Percentiles rank a stretch among this genome's conserved stretches.
Evolutionary conservation across 2,888 invertebrate genomes (phyloP).

Genomic region (Catocala fraxini): DNA sequence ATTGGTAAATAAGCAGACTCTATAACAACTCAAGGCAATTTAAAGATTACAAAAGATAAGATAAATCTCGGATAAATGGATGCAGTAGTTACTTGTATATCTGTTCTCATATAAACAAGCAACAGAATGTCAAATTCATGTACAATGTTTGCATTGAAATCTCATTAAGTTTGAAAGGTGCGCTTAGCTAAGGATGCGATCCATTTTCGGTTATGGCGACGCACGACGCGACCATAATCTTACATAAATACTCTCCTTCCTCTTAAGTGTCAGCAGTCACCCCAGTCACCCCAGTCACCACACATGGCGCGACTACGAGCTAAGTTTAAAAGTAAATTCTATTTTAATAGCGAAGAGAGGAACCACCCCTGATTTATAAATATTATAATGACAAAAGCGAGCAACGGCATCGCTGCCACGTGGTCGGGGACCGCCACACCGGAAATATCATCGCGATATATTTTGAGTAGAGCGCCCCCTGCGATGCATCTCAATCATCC

Average conservation of each 20-base stretch:
- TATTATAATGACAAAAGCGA: slow-evolving; percentile 61
- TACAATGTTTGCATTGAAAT: no score
- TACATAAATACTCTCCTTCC: slow-evolving; percentile 37
- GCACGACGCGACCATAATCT: slow-evolving; percentile 30
- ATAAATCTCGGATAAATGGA: no score
- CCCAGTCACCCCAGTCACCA: slow-evolving; percentile 33
- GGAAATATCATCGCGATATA: slow-evolving; percentile 80
- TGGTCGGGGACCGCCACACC: slow-evolving; percentile 64
- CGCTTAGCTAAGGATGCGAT: slow-evolving; percentile 3
- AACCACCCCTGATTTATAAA: slow-evolving; percentile 56
- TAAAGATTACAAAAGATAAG: neutral
- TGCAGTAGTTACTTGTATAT: no score
- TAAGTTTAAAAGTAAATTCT: slow-evolving; percentile 41
- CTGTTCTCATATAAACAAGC: no score
- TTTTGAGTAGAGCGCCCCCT: slow-evolving; percentile 81
- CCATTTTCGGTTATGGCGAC: slow-evolving; percentile 37
- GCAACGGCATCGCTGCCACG: slow-evolving; percentile 61
- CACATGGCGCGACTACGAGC: slow-evolving; percentile 38
- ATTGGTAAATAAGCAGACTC: neutral
- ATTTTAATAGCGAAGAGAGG: slow-evolving; percentile 44
- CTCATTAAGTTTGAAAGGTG: no score
- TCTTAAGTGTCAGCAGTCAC: slow-evolving; percentile 32
- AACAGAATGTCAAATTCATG: no score
- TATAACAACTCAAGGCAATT: neutral
- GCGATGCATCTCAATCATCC: slow-evolving; percentile 86